Evolutionary conservation across 2,797 vertebrate genomes (phyloP).

Genomic region (Sitta carolinensis): DNA sequence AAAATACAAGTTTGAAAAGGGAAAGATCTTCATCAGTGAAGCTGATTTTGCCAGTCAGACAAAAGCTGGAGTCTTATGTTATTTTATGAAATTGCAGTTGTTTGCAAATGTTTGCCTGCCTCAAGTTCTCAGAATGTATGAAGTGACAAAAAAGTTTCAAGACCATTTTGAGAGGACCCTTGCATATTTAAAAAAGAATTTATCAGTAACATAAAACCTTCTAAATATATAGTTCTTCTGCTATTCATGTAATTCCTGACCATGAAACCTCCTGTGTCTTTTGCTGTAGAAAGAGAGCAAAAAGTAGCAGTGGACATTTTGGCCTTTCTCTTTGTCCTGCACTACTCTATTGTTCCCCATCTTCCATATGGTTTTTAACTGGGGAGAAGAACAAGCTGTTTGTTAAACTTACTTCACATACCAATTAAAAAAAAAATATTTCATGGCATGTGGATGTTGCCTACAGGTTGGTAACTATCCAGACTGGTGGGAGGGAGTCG

Average conservation of each 20-base stretch:
- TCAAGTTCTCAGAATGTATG: neutral
- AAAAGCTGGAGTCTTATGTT: neutral
- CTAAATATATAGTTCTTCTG: neutral
- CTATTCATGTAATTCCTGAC: neutral
- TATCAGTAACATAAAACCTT: neutral
- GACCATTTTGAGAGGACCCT: neutral
- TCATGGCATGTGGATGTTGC: neutral
- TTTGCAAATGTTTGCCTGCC: neutral
- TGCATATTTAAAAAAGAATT: neutral
- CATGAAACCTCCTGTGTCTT: neutral
- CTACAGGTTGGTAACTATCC: neutral
- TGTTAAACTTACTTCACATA: neutral
- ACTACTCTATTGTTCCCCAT: neutral
- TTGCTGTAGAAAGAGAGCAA: neutral
- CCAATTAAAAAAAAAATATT: neutral
- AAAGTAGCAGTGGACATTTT: neutral
- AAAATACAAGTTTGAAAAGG: neutral
- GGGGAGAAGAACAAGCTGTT: neutral
- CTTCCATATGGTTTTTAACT: neutral
- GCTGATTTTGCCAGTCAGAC: neutral
- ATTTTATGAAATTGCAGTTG: neutral
- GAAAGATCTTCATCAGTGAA: neutral
- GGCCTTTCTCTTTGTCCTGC: neutral
- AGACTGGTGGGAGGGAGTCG: slow-evolving; percentile 8
- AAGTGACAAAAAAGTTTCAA: neutral